Evolutionary conservation across 2,888 invertebrate species (phyloP), one percentile per base, ranked within the genome.

Genomic region (Heteropelma amictum): DNA sequence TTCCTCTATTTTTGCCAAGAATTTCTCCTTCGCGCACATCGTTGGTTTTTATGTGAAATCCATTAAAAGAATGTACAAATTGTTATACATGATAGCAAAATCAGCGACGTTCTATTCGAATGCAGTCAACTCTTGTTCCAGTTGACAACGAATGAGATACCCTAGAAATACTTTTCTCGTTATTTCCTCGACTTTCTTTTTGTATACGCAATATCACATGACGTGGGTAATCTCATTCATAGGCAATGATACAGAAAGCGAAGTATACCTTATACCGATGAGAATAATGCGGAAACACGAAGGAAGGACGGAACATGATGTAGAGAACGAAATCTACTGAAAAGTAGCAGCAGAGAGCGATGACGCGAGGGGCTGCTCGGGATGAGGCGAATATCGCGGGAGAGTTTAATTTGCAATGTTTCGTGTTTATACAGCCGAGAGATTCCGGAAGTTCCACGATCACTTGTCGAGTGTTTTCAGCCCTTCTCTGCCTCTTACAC

Each of bases 331-430:
- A 71, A 23, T 54, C 30, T 28, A 49, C 47, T 30, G 10, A 30
- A 53, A 35, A 14, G 64, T 23, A 12, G 23, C 45, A 42, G 47
- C 19, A 49, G n/a, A n/a, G n/a, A n/a, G n/a, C 38, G 71, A 38
- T 23, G 71, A 72, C 49, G 54, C 14, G 64, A 38, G 51, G 40
- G 40, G 12, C n/a, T 19, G 19, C 6, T 10, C 10, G 17, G 14
- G 12, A 26, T 40, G 17, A 47, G 64, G 54, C 26, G 38, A 38
- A 33, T 35, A 47, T 67, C 65, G 49, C 53, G 49, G 54, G 67
- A 42, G 64, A 76, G 78, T 76, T 79, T 80, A 79, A 80, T 80
- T 80, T 80, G 77, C 78, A 78, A 80, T 78, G 79, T 80, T 78
- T 77, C 80, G 74, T 79, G 79, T 79, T 80, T 79, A 72, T 76